Conservation (phyloP, 2,797 vertebrate genomes). For the Brachyalestes nurse region DNA sequence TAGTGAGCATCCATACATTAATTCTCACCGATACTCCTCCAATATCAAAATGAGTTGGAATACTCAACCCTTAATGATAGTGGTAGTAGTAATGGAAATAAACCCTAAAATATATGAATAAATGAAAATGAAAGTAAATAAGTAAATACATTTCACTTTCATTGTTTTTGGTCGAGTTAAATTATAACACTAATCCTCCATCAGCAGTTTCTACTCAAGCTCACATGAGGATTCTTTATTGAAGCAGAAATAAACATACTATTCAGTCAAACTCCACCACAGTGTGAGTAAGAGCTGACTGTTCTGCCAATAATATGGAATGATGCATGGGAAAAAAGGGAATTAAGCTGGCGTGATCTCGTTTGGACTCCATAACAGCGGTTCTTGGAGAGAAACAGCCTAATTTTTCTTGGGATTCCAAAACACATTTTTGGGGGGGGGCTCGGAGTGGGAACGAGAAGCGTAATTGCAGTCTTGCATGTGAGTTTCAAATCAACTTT, state of each 20-base stretch:
- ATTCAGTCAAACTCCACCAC: background rate
- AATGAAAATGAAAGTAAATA: too few relatives aligned
- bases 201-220: background rate
- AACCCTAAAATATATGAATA: too few relatives aligned
- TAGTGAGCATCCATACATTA: too few relatives aligned
- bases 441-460: slow-evolving; percentile 4
- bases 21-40: too few relatives aligned
- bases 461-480: slow-evolving; percentile 10
- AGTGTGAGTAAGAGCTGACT: background rate
- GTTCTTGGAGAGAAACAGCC: background rate
- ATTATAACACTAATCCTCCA: background rate
- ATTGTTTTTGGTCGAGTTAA: background rate
- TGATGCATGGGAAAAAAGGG: slow-evolving; percentile 3
- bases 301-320: background rate
- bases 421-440: slow-evolving; percentile 10
- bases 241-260: slow-evolving; percentile 19
- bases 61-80: too few relatives aligned
- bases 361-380: background rate
- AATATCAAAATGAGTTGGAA: too few relatives aligned
- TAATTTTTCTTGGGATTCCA: slow-evolving; percentile 20
- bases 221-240: background rate
- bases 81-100: too few relatives aligned
- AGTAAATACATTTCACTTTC: background rate
- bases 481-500: background rate
- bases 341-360: background rate